Evolutionary conservation across 2,888 invertebrate species (phyloP).

Genomic region (Patella caerulea): DNA sequence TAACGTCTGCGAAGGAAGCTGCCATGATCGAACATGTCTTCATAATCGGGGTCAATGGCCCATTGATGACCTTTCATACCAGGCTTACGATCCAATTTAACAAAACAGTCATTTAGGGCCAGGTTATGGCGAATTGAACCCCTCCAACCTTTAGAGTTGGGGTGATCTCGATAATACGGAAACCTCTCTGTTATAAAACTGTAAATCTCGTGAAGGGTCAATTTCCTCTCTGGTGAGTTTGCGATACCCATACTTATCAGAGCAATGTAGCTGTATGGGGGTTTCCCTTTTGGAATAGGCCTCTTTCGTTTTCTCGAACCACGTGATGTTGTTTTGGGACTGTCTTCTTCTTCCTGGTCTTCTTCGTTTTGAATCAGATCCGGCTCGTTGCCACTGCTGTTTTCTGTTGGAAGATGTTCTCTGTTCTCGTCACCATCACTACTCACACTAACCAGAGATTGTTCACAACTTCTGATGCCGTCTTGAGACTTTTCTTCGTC

Average conservation of each 20-base stretch:
- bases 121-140: slow-evolving; percentile 65
- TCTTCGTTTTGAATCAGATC: slow-evolving; percentile 11
- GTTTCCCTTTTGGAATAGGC: slow-evolving; percentile 60
- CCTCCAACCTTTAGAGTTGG: slow-evolving; percentile 60
- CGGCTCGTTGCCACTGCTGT: slow-evolving; percentile 1
- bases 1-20: slow-evolving; percentile 61
- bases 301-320: slow-evolving; percentile 51
- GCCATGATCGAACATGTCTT: slow-evolving; percentile 65
- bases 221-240: slow-evolving; percentile 47
- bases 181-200: slow-evolving; percentile 57
- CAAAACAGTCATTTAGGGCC: slow-evolving; percentile 65
- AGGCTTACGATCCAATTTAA: slow-evolving; percentile 56
- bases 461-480: background rate
- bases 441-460: background rate
- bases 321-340: background rate
- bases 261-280: slow-evolving; percentile 65
- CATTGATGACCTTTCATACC: slow-evolving; percentile 64
- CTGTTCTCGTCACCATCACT: background rate
- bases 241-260: slow-evolving; percentile 64
- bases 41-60: slow-evolving; percentile 60
- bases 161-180: slow-evolving; percentile 55
- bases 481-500: slow-evolving; percentile 7
- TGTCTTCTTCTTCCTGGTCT: slow-evolving; percentile 12
- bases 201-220: slow-evolving; percentile 60
- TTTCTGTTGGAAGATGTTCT: background rate